Conservation (phyloP, 1,140 invertebrate genomes). For the Dendrolimus kikuchii region DNA sequence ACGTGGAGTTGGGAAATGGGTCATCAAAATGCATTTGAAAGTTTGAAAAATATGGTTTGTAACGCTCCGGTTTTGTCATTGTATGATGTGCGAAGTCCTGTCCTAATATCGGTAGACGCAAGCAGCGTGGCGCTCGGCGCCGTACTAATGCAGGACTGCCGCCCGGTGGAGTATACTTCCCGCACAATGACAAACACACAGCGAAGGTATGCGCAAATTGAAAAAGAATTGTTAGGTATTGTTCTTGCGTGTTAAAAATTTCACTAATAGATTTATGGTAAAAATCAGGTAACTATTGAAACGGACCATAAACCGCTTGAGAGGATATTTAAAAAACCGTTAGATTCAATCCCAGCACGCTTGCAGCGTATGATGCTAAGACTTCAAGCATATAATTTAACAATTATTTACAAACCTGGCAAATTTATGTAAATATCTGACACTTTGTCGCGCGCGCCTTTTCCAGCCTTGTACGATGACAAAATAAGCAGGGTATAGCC, state of each 20-base stretch:
- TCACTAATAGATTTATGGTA: conserved; percentile 3
- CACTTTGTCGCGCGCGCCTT: conserved; percentile 43
- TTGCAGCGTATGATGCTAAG: conserved; percentile 5
- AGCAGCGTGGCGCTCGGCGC: not conserved
- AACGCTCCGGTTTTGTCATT: not conserved
- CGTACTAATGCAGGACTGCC: conserved; percentile 1
- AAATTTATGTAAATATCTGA: conserved; percentile 61
- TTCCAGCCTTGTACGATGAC: conserved; percentile 14
- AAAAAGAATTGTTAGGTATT: conserved; percentile 7
- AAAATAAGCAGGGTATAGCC: conserved; percentile 5
- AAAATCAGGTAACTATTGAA: not conserved
- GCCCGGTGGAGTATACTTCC: conserved; percentile 4
- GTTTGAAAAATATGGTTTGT: not conserved
- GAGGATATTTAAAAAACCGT: conserved; percentile 1
- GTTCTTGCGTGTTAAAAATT: conserved; percentile 5
- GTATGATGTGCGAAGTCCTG: not conserved
- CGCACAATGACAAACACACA: conserved; percentile 1
- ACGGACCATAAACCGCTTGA: conserved; percentile 5
- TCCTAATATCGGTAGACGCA: conserved; percentile 3
- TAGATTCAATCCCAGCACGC: not conserved
- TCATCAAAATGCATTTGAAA: not conserved
- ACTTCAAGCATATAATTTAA: conserved; percentile 2
- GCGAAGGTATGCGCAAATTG: conserved; percentile 2
- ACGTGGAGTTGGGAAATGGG: not conserved
- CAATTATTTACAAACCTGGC: conserved; percentile 32